These are phyloP conservation scores for Norana najaformis DNA, from an alignment of 2,888 invertebrate genomes.

Conservation along the genomic window DNA sequence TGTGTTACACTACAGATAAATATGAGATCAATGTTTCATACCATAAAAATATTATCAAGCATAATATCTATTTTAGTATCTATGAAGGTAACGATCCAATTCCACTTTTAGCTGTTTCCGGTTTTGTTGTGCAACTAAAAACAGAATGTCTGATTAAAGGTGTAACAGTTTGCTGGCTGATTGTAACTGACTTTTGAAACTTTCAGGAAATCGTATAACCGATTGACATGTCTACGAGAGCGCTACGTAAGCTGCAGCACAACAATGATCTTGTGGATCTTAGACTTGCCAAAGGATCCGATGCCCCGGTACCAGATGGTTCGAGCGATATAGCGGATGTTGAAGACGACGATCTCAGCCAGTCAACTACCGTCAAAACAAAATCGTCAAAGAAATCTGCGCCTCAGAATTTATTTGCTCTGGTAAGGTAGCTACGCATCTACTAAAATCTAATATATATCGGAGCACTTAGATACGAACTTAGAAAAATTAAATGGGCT, in stretches of 20 bases:
- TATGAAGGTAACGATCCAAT: neutral
- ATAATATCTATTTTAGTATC: no score
- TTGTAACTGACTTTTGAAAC: neutral
- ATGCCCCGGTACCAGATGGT: neutral
- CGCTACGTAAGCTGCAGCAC: neutral
- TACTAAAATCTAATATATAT: neutral
- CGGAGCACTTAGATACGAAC: no score
- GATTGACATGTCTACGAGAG: neutral
- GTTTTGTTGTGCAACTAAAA: neutral
- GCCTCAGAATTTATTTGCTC: slow-evolving; percentile 19
- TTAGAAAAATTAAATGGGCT: neutral
- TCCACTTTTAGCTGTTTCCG: slow-evolving; percentile 13
- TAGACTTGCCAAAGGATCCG: neutral
- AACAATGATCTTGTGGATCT: neutral
- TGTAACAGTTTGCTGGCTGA: neutral
- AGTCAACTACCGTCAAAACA: neutral
- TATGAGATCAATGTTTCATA: no score
- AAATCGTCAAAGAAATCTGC: neutral
- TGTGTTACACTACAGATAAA: no score
- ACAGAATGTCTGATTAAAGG: neutral
- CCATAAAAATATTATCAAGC: no score
- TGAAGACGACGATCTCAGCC: neutral
- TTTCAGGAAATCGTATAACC: neutral
- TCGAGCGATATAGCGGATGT: neutral
- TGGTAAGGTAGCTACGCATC: neutral